A percentile compares a stretch with the other conserved stretches of the same genome.
Conservation (phyloP, 1,140 invertebrate genomes). For the Geopemphigus sp. region DNA sequence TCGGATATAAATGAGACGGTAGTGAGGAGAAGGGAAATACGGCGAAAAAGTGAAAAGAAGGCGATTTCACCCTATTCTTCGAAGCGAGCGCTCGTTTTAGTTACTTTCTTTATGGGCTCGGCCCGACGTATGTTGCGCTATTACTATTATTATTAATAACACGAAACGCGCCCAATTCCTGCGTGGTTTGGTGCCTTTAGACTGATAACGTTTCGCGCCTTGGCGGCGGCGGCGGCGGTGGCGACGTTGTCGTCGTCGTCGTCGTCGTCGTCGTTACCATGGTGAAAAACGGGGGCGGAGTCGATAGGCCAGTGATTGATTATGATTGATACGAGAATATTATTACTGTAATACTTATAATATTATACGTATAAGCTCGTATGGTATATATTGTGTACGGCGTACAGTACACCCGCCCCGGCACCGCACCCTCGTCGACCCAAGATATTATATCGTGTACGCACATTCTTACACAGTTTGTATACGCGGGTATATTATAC, state of each 20-base stretch:
- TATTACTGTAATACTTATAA: constrained; percentile 4
- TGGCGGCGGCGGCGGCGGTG: not conserved
- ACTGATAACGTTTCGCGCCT: constrained; percentile 36
- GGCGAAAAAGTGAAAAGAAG: too few relatives aligned
- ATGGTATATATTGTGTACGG: not conserved
- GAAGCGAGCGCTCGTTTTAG: too few relatives aligned
- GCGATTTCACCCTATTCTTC: not conserved
- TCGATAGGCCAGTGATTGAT: constrained; percentile 42
- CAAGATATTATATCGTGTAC: too few relatives aligned
- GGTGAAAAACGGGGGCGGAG: constrained; percentile 16
- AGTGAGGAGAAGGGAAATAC: not conserved
- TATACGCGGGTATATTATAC: not conserved
- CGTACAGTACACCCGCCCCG: not conserved
- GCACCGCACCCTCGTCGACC: not conserved
- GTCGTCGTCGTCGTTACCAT: constrained; percentile 22
- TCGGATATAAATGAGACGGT: too few relatives aligned
- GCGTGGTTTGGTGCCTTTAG: constrained; percentile 23
- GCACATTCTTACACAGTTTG: not conserved
- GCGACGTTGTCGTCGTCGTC: too few relatives aligned
- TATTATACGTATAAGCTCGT: not conserved
- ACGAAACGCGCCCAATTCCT: not conserved
- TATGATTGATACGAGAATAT: constrained; percentile 48
- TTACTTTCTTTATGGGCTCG: too few relatives aligned
- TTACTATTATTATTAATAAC: constrained; percentile 39
- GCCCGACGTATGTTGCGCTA: constrained; percentile 17